phyloP scores from a whole-genome alignment of 2,888 invertebrate genomes.

The Lucinisca nassula region DNA sequence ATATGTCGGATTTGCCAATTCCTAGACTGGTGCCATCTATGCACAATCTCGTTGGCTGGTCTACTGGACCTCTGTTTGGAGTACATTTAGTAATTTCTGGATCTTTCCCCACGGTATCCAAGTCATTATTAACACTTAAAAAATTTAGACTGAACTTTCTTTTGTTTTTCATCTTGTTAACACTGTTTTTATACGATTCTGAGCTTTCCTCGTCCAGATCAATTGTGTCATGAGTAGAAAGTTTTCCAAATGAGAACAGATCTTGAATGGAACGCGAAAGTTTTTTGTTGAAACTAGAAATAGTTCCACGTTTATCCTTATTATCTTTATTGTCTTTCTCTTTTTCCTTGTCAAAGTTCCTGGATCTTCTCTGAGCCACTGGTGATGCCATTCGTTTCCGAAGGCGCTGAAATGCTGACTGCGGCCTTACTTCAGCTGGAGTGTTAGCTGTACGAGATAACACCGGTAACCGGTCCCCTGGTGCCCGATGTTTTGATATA shows the following conservation, averaged over 20 bases:
- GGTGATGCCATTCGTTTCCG: conserved; percentile 68
- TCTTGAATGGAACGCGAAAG: conserved; percentile 84
- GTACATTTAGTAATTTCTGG: conserved; percentile 83
- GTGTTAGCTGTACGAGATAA: conserved; percentile 48
- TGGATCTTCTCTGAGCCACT: conserved; percentile 46
- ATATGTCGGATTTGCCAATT: conserved; percentile 82
- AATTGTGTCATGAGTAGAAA: conserved; percentile 57
- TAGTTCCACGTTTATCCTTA: conserved; percentile 61
- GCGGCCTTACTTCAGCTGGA: conserved; percentile 50
- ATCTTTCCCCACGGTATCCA: conserved; percentile 74
- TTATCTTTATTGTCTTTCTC: conserved; percentile 56
- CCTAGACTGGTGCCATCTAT: conserved; percentile 86
- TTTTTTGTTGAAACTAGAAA: conserved; percentile 82
- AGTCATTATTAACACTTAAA: conserved; percentile 75
- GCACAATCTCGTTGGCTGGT: conserved; percentile 83
- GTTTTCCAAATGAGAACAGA: conserved; percentile 79
- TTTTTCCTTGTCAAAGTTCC: background rate
- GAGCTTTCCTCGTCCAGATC: conserved; percentile 71
- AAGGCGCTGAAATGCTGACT: conserved; percentile 67
- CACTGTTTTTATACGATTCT: conserved; percentile 43
- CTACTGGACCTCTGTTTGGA: conserved; percentile 80
- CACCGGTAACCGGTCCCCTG: conserved; percentile 62
- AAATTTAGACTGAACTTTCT: conserved; percentile 69
- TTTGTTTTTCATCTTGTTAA: conserved; percentile 56
- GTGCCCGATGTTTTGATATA: conserved; percentile 80